Conservation (phyloP, 2,797 vertebrate genomes). For the Siniperca obscura region DNA sequence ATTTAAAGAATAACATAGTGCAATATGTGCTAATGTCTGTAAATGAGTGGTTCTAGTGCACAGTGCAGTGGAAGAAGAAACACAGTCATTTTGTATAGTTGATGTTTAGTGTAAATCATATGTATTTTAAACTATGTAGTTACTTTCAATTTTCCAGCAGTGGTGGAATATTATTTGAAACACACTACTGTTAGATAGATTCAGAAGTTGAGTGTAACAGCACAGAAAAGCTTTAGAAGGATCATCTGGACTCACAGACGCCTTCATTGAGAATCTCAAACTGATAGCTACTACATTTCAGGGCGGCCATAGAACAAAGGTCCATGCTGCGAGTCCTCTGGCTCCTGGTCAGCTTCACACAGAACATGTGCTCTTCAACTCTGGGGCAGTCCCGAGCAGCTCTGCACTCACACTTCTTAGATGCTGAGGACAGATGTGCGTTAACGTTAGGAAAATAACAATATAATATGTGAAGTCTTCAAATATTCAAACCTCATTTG, state of each 20-base stretch:
- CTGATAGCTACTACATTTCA: slow-evolving; percentile 76
- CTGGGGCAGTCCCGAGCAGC: slow-evolving; percentile 70
- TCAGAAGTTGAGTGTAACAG: background rate
- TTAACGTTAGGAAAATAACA: background rate
- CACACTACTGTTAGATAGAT: background rate
- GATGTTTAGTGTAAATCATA: background rate
- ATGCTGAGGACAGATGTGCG: slow-evolving; percentile 61
- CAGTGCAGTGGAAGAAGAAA: background rate
- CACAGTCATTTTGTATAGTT: background rate
- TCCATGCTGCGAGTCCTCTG: slow-evolving; percentile 69
- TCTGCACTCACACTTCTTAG: slow-evolving; percentile 77
- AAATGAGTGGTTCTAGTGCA: background rate
- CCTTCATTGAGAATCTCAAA: slow-evolving; percentile 76
- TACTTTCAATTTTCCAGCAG: background rate
- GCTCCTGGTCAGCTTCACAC: slow-evolving; percentile 71
- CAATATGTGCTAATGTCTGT: background rate
- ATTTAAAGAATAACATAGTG: background rate
- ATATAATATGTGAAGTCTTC: background rate
- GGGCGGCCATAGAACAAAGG: slow-evolving; percentile 80
- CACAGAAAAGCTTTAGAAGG: background rate
- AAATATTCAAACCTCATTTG: background rate
- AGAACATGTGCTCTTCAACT: slow-evolving; percentile 66
- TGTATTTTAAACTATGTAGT: background rate
- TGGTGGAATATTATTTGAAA: background rate
- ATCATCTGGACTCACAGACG: slow-evolving; percentile 65